phyloP scores from a whole-genome alignment of 2,113 vertebrate species.

The Apaloderma vittatum region DNA sequence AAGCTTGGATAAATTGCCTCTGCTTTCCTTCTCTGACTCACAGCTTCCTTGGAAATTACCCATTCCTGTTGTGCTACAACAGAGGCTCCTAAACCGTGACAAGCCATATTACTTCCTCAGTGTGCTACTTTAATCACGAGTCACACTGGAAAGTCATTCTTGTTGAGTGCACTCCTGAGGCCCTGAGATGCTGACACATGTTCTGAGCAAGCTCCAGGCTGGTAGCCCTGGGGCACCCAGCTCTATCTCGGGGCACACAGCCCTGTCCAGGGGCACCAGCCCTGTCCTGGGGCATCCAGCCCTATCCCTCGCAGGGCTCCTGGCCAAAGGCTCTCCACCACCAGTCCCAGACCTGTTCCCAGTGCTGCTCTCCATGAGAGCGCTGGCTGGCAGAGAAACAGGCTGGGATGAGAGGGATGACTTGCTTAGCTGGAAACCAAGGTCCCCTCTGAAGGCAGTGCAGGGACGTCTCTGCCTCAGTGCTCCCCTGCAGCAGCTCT shows the following conservation, averaged over 20 bases:
- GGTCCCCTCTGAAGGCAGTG: not conserved
- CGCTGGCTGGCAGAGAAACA: not conserved
- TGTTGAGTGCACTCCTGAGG: not conserved
- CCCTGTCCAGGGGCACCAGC: too few species aligned
- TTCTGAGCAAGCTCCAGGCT: not conserved
- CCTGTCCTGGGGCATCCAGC: too few species aligned
- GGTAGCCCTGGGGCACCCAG: not conserved
- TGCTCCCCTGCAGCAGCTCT: not conserved
- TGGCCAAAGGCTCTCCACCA: rapidly evolving
- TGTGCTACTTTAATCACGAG: not conserved
- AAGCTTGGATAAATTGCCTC: not conserved
- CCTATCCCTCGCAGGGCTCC: not conserved
- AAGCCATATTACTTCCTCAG: rapidly evolving
- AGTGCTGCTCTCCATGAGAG: rapidly evolving
- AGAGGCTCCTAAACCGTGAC: not conserved
- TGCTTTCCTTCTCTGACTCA: not conserved
- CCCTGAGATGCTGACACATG: not conserved
- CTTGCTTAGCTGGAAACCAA: not conserved
- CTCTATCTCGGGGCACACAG: too few species aligned
- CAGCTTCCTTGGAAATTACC: not conserved
- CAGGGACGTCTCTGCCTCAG: not conserved
- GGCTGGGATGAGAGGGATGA: not conserved
- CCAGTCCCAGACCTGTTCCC: too few species aligned
- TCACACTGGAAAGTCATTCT: not conserved
- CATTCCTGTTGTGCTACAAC: not conserved